phyloP scores from a whole-genome alignment of 2,888 invertebrate species.

The Nomada goodeniana region DNA sequence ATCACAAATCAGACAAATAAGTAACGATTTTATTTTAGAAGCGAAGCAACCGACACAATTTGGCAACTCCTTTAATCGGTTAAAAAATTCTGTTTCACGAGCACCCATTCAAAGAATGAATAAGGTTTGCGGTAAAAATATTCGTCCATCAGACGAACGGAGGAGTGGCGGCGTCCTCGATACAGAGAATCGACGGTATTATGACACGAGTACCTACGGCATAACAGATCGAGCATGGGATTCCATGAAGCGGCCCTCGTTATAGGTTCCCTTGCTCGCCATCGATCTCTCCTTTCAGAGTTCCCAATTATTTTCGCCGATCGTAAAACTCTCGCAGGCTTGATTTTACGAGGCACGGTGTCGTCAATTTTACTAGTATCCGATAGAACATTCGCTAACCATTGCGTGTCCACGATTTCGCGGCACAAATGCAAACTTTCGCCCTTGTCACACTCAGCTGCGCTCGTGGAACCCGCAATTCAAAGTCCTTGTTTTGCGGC shows the following conservation, averaged over 20 bases:
- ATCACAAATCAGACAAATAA: no score
- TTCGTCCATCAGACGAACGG: neutral
- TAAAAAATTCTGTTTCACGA: no score
- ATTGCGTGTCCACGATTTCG: conserved; percentile 43
- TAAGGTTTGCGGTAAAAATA: neutral
- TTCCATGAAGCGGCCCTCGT: conserved; percentile 19
- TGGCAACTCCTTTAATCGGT: no score
- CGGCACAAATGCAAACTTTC: conserved; percentile 56
- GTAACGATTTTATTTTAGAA: no score
- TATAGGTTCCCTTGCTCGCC: neutral
- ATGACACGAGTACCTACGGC: neutral
- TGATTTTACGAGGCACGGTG: conserved; percentile 56
- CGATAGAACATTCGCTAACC: conserved; percentile 47
- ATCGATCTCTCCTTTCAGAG: conserved; percentile 25
- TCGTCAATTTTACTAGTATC: conserved; percentile 49
- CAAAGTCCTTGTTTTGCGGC: conserved; percentile 59
- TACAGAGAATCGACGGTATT: conserved; percentile 2
- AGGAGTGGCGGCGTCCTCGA: neutral
- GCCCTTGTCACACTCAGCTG: conserved; percentile 62
- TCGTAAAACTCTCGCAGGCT: conserved; percentile 50
- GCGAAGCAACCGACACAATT: no score
- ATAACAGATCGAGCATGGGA: conserved; percentile 31
- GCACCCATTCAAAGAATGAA: no score
- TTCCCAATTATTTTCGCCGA: conserved; percentile 53
- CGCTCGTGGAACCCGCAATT: conserved; percentile 47